Evolutionary conservation across 2,888 invertebrate genomes (phyloP).

Genomic region (Eupeodes latifasciatus): DNA sequence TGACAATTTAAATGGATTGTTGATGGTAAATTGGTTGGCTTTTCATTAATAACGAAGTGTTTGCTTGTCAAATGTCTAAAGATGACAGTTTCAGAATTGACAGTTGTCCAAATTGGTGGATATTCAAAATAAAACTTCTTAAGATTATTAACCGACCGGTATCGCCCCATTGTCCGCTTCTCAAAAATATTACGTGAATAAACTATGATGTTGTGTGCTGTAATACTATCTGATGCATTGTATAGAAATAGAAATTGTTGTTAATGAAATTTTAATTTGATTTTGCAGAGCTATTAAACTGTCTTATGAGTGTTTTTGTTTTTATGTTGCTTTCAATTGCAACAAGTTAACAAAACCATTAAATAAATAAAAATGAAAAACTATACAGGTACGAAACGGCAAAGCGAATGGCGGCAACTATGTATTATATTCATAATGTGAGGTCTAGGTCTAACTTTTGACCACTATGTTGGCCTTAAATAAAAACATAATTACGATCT

Average conservation of each 20-base stretch:
- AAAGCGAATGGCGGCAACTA: no score
- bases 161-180: background rate
- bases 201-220: background rate
- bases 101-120: no score
- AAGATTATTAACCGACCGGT: background rate
- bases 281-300: slow-evolving; percentile 10
- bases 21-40: no score
- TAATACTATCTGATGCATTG: background rate
- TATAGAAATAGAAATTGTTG: slow-evolving; percentile 33
- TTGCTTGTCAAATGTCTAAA: no score
- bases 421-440: background rate
- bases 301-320: background rate
- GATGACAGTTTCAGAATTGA: no score
- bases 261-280: slow-evolving; percentile 50
- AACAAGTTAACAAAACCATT: slow-evolving; percentile 22
- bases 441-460: background rate
- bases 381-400: background rate
- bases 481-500: no score
- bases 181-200: background rate
- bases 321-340: background rate
- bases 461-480: background rate
- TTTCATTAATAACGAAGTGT: no score
- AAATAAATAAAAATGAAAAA: background rate
- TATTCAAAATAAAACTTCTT: no score
- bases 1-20: no score